These are phyloP conservation scores for Chitala chitala DNA, from an alignment of 2,113 vertebrate genomes.

Conservation along the genomic window DNA sequence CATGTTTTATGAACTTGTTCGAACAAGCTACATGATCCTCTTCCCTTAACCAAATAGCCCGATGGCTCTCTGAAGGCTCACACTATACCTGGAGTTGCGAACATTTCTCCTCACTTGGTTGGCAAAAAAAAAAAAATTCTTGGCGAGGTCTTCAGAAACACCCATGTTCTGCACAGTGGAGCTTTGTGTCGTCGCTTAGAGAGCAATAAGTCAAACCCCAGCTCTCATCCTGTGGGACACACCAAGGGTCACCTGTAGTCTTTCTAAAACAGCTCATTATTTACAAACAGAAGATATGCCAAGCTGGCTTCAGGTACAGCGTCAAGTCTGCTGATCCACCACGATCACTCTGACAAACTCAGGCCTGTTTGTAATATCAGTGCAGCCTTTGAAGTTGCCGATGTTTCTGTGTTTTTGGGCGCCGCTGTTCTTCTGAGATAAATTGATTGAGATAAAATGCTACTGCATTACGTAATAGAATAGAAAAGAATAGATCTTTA, in stretches of 20 bases:
- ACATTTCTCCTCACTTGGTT: conserved; percentile 26
- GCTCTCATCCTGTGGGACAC: conserved; percentile 50
- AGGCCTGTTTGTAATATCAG: neutral
- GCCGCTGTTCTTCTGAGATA: no score
- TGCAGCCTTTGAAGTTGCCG: neutral
- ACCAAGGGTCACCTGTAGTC: conserved; percentile 60
- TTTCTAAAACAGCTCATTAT: conserved; percentile 47
- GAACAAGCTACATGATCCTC: neutral
- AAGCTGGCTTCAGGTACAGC: conserved; percentile 1
- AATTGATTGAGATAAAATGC: no score
- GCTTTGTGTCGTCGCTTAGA: conserved; percentile 35
- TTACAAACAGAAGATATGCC: conserved; percentile 50
- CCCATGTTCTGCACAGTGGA: conserved; percentile 24
- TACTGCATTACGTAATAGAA: no score
- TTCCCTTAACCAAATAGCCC: neutral
- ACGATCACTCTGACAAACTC: neutral
- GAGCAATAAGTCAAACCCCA: conserved; percentile 37
- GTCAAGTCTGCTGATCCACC: no score
- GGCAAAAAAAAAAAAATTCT: conserved; percentile 26
- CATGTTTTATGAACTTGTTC: conserved; percentile 11
- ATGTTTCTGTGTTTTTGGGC: no score
- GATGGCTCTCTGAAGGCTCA: neutral
- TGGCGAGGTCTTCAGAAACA: conserved; percentile 17
- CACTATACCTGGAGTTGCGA: conserved; percentile 17
- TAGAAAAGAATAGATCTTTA: no score